Evolutionary conservation across 2,888 invertebrate genomes (phyloP), one percentile per base, ranked within the genome.

Genomic region (Sialis lutaria): DNA sequence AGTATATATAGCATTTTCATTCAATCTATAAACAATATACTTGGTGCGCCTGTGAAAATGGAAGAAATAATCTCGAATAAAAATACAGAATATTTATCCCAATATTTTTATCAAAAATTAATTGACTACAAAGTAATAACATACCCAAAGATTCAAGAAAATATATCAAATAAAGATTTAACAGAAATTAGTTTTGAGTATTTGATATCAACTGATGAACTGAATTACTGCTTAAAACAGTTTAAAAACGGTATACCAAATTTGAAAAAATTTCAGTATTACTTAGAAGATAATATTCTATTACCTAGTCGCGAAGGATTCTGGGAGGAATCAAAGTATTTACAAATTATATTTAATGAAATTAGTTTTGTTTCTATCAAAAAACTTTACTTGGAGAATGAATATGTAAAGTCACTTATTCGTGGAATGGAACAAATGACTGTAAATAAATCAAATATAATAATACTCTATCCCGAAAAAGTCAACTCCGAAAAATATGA

Each of bases 1-100:
- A 51, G 45, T 33, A 45, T 53, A 44, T 53, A 54, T 45, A 42
- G 41, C 7, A 40, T 51, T 2, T 53, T 50, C 40, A 43, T 45
- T 37, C 41, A 44, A 13, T 52, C 53, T 30, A 53, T 54, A 31
- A 40, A 48, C 32, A 47, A 50, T 13, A 49, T 54, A 34, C 33
- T 52, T 6, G 54, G 53, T 33, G 49, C 50, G 9, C 22, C 37
- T 22, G 22, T 22, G 22, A 22, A 22, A 22, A 22, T 22, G 22
- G 22, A 22, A 22, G 22, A 22, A 22, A 22, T 22, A 2, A 22
- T 22, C 4, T 22, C 22, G 22, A 4, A 22, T 22, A 22, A 22
- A 22, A 22, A 22, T 22, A 22, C 22, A 6, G 47, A 47, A 10
- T 47, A 49, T 7, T 12, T 46, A 30, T 42, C 52, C 5, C 47